Percentiles rank a stretch among this genome's conserved stretches.
Evolutionary conservation across 2,113 vertebrate genomes (phyloP).

Genomic region (Henicopernis longicauda): DNA sequence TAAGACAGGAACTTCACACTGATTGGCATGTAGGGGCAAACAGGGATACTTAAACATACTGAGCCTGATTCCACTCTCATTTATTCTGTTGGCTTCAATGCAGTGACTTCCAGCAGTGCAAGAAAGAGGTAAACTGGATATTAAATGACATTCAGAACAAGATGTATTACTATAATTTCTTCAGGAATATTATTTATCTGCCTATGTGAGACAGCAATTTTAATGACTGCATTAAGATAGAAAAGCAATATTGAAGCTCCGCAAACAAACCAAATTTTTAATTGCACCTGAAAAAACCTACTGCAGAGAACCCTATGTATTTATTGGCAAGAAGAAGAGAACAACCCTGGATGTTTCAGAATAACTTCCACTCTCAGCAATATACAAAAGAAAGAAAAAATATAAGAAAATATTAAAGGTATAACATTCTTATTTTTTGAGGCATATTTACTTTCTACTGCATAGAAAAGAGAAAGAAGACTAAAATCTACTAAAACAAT

Average conservation of each 20-base stretch:
- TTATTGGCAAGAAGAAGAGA: neutral
- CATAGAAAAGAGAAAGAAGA: neutral
- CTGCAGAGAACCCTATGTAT: neutral
- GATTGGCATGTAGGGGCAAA: neutral
- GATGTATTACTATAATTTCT: neutral
- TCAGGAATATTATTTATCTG: neutral
- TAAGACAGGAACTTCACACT: neutral
- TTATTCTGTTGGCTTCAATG: neutral
- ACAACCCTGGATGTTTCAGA: neutral
- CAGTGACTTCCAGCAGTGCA: neutral
- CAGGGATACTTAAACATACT: neutral
- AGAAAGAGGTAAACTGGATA: neutral
- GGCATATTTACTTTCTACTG: neutral
- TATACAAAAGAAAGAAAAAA: neutral
- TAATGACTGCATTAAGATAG: neutral
- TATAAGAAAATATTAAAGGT: neutral
- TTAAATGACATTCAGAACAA: neutral
- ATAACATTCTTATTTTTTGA: neutral
- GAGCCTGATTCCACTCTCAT: neutral
- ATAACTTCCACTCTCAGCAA: neutral
- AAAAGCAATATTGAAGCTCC: neutral
- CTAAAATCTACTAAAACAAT: neutral
- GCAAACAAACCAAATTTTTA: neutral
- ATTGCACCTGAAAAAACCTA: neutral
- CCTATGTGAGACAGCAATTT: neutral